Evolutionary conservation across 2,888 invertebrate species (phyloP), one percentile per base, ranked within the genome.

Genomic region (Oasisia sp.): DNA sequence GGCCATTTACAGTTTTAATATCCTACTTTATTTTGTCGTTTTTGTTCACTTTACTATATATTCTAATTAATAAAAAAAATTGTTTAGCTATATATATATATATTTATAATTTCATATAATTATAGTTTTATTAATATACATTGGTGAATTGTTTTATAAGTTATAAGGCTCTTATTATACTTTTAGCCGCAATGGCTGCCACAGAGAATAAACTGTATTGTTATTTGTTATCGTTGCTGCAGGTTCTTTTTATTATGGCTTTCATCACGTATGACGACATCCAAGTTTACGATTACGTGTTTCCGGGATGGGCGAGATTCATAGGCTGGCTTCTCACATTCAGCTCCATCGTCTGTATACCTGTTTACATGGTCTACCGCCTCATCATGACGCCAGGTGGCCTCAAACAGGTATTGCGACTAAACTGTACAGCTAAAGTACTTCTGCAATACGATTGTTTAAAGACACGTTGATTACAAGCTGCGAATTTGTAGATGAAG

Each of bases 261-360:
- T 91, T 96, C 91, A 93, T 94, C 44, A 92, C 94, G 58, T 94
- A 94, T 19, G 93, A 93, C 2, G 94, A 93, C 2, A 94, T 95
- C 5, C 91, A 91, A 32, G 95, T 93, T 14, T 92, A 91, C 9
- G 92, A 56, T 12, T 95, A 96, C 93, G 92, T 91, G 27, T 96
- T 95, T 91, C 96, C 96, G 5, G 91, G 93, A 14, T 96, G 96
- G 96, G 95, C 95, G 0, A 93, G 94, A 7, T 93, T 93, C 0
- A 90, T 96, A 9, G 96, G 96, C 32, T 96, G 96, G 96, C 91
- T 95, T 9, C 94, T 97, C 90, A 96, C 96, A 2, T 95, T 95
- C 92, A 94, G 95, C 19, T 95, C 95, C 0, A 92, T 96, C 38
- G 50, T 94, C 45, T 95, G 95, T 93, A 95, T 96, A 38, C 96